These are phyloP conservation scores for Riptortus pedestris DNA, from an alignment of 1,140 invertebrate genomes.

Conservation along the genomic window DNA sequence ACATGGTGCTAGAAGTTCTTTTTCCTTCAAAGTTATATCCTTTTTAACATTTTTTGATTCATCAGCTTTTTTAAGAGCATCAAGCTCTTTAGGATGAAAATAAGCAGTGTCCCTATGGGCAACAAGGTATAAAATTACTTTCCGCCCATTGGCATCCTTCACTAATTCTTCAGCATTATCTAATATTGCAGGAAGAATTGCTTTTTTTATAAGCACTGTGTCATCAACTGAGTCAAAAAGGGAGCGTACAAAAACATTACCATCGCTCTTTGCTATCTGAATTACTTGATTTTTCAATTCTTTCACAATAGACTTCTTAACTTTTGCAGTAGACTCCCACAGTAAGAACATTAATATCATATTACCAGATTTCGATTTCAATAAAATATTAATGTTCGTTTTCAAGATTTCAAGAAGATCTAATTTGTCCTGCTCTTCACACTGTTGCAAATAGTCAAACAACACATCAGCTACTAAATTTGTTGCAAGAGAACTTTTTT, in stretches of 20 bases:
- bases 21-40: constrained; percentile 52
- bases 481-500: constrained; percentile 38
- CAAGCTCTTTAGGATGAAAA: constrained; percentile 62
- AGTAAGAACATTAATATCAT: constrained; percentile 69
- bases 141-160: constrained; percentile 58
- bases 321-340: constrained; percentile 44
- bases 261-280: constrained; percentile 69
- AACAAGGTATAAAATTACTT: constrained; percentile 71
- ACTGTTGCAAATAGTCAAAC: constrained; percentile 66
- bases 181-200: constrained; percentile 60
- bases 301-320: constrained; percentile 56
- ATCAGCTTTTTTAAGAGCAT: constrained; percentile 60
- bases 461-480: constrained; percentile 66
- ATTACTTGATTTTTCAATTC: constrained; percentile 72
- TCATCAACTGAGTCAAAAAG: constrained; percentile 88
- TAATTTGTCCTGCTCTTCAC: constrained; percentile 48
- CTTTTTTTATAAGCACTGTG: constrained; percentile 78
- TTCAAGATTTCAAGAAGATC: constrained; percentile 65
- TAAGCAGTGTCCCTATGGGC: constrained; percentile 60
- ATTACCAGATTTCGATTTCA: constrained; percentile 72
- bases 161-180: constrained; percentile 59
- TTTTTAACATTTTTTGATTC: constrained; percentile 54
- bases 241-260: constrained; percentile 68
- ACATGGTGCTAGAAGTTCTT: constrained; percentile 49
- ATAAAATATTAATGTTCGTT: constrained; percentile 60